Evolutionary conservation across 1,140 invertebrate genomes (phyloP).

Genomic region (Metopolophium dirhodum): DNA sequence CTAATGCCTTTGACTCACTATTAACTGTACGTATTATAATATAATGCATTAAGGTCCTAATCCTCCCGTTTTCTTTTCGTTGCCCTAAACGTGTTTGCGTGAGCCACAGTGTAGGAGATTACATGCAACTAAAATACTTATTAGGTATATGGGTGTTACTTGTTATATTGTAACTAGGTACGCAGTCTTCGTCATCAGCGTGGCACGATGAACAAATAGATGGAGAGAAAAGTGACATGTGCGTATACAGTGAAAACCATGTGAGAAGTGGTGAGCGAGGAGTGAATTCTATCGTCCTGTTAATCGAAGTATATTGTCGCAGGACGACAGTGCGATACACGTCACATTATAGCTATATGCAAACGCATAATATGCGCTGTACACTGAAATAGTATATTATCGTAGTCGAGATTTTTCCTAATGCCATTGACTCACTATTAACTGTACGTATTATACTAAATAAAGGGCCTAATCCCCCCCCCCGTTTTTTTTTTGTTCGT

Average conservation of each 20-base stretch:
- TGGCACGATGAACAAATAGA: not conserved
- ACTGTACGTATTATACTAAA: not conserved
- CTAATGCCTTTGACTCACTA: not conserved
- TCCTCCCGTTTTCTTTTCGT: not conserved
- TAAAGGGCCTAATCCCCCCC: not conserved
- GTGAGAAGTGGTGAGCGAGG: not conserved
- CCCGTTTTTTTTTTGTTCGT: not conserved
- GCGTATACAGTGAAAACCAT: not conserved
- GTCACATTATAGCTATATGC: not conserved
- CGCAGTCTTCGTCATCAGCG: not conserved
- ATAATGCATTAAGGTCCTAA: not conserved
- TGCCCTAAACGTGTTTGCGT: no score
- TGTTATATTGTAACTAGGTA: not conserved
- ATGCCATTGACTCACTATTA: not conserved
- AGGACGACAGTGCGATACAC: not conserved
- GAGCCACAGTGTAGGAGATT: not conserved
- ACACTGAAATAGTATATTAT: not conserved
- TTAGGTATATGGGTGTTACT: no score
- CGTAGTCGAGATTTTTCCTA: not conserved
- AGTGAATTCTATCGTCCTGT: not conserved
- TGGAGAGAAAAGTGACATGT: not conserved
- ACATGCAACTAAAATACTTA: not conserved
- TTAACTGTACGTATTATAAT: not conserved
- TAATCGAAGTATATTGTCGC: not conserved
- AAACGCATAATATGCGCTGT: not conserved